phyloP scores from a whole-genome alignment of 2,113 vertebrate genomes.

The human region GRCh38 chr12:67942501-67943000 shows the following conservation, averaged over 20 bases:
- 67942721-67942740: background rate
- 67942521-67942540: constrained; percentile 22
- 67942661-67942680: constrained; percentile 44
- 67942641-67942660: background rate
- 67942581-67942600: background rate
- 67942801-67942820: background rate
- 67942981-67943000: background rate
- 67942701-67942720: background rate
- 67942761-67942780: too few relatives aligned
- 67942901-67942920: background rate
- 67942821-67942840: background rate
- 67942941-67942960: background rate
- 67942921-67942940: background rate
- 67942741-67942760: background rate
- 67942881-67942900: background rate
- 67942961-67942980: background rate
- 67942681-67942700: background rate
- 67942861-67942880: background rate
- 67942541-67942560: constrained; percentile 30
- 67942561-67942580: background rate
- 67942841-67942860: background rate
- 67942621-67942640: background rate
- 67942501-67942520: background rate
- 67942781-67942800: background rate
- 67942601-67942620: constrained; percentile 52